Percentiles rank a stretch among this genome's conserved stretches.
phyloP scores from a whole-genome alignment of 2,888 invertebrate genomes.

The Ormia ochracea region DNA sequence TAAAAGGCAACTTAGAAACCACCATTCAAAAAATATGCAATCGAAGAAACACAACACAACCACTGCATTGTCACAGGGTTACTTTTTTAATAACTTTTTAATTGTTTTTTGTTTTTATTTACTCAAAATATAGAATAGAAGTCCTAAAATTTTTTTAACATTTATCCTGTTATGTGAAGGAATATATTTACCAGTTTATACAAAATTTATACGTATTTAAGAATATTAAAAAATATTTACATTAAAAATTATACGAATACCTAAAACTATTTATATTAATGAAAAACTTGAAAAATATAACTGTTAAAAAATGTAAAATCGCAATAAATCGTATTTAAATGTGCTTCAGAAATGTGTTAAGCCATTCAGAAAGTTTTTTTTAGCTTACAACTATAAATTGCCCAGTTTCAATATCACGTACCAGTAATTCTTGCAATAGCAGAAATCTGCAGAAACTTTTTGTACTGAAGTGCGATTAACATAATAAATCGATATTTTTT shows the following conservation, averaged over 20 bases:
- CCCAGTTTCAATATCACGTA: not conserved
- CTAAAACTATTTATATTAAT: constrained; percentile 4
- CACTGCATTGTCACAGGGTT: constrained; percentile 42
- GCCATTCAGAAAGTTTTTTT: not conserved
- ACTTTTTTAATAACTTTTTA: constrained; percentile 34
- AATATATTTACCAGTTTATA: constrained; percentile 58
- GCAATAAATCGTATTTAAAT: constrained; percentile 57
- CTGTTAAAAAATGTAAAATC: constrained; percentile 58
- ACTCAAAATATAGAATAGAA: not conserved
- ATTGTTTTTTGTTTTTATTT: constrained; percentile 8
- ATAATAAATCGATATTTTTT: too few relatives aligned
- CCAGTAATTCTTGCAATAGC: not conserved
- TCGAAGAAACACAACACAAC: constrained; percentile 10
- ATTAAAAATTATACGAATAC: constrained; percentile 16
- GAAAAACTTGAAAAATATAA: constrained; percentile 9
- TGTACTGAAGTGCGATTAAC: too few relatives aligned
- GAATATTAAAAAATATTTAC: constrained; percentile 50
- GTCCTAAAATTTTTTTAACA: constrained; percentile 12
- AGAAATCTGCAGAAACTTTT: not conserved
- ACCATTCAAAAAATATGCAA: constrained; percentile 37
- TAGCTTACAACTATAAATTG: not conserved
- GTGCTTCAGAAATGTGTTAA: constrained; percentile 33
- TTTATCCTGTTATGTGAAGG: constrained; percentile 20
- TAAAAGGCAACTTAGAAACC: constrained; percentile 55
- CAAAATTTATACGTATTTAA: constrained; percentile 61